A percentile compares a stretch with the other conserved stretches of the same genome.
These are phyloP conservation scores for Globia sparganii DNA, from an alignment of 2,888 invertebrate genomes.

Conservation along the genomic window DNA sequence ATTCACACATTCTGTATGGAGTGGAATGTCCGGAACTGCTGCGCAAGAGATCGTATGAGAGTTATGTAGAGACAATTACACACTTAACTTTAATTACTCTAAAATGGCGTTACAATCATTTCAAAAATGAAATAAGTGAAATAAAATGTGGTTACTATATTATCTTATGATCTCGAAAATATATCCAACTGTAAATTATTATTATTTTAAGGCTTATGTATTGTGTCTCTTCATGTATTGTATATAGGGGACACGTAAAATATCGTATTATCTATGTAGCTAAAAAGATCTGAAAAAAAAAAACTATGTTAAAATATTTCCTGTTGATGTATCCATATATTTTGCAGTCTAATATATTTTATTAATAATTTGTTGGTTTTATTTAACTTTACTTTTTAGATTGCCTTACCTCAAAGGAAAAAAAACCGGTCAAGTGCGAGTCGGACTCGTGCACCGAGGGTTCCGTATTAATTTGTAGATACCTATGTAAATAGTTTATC, in stretches of 20 bases:
- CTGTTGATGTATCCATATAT: slow-evolving; percentile 61
- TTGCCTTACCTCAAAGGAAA: too few relatives aligned
- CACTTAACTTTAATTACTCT: slow-evolving; percentile 49
- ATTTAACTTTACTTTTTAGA: slow-evolving; percentile 21
- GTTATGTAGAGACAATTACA: slow-evolving; percentile 31
- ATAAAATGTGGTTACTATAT: slow-evolving; percentile 57
- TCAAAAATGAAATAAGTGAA: slow-evolving; percentile 68
- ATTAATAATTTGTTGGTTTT: slow-evolving; percentile 49
- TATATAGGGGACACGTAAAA: slow-evolving; percentile 42
- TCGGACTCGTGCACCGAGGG: too few relatives aligned
- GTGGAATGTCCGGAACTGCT: slow-evolving; percentile 50
- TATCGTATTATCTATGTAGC: slow-evolving; percentile 56
- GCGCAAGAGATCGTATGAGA: slow-evolving; percentile 43
- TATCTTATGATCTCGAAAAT: slow-evolving; percentile 72
- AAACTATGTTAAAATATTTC: slow-evolving; percentile 54
- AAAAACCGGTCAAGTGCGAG: too few relatives aligned
- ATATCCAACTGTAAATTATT: slow-evolving; percentile 64
- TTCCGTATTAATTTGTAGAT: too few relatives aligned
- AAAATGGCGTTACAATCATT: slow-evolving; percentile 66
- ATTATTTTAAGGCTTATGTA: slow-evolving; percentile 61
- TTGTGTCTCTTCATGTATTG: slow-evolving; percentile 59
- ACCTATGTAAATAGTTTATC: too few relatives aligned
- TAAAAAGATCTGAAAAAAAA: slow-evolving; percentile 60
- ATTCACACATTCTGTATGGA: slow-evolving; percentile 41
- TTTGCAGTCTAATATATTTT: slow-evolving; percentile 63